Conservation (phyloP, 2,113 vertebrate species). For the Gymnogyps californianus region DNA sequence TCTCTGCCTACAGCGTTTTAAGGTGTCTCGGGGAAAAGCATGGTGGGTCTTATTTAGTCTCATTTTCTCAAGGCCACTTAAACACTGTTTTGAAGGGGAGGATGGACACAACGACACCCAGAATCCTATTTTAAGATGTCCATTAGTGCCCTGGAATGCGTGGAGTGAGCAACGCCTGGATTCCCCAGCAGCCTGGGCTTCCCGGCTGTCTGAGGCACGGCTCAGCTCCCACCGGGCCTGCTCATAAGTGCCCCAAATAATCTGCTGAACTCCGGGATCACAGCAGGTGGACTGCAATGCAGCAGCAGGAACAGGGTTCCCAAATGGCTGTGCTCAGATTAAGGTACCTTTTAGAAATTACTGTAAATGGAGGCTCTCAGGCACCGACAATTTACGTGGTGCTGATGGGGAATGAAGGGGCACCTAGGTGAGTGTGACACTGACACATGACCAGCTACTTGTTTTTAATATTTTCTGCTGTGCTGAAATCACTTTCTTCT, state of each 20-base stretch:
- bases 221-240: background rate
- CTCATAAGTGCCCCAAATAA: background rate
- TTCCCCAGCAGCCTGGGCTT: background rate
- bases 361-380: background rate
- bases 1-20: slow-evolving; percentile 10
- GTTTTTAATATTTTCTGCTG: slow-evolving; percentile 46
- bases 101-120: background rate
- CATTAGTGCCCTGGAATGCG: slow-evolving; percentile 22
- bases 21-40: background rate
- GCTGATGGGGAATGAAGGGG: background rate
- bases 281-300: background rate
- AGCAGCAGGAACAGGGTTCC: background rate
- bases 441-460: background rate
- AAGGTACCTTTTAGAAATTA: slow-evolving; percentile 11
- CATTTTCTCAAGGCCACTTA: slow-evolving; percentile 51
- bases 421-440: background rate
- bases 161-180: rapidly evolving
- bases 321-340: background rate
- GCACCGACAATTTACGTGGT: background rate
- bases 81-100: background rate
- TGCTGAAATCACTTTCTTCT: slow-evolving; percentile 33
- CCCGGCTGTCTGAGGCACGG: rapidly evolving
- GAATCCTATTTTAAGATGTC: slow-evolving; percentile 37
- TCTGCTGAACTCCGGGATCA: background rate
- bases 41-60: slow-evolving; percentile 31